Evolutionary conservation across 37 sponge, comb jelly and placozoan species (phyloP).

Genomic region (Ephydatia muelleri): DNA sequence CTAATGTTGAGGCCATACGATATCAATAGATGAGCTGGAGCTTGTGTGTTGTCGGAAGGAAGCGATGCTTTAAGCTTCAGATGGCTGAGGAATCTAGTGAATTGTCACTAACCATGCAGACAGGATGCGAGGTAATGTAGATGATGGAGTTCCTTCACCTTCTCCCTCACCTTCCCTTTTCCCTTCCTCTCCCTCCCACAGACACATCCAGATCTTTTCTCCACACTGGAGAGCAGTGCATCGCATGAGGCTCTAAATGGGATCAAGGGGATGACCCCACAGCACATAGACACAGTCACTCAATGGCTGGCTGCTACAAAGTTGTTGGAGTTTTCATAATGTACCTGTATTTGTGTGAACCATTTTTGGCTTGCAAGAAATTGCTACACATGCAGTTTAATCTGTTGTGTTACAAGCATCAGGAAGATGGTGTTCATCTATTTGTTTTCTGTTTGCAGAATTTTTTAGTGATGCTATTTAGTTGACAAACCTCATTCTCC

Average conservation of each 20-base stretch:
- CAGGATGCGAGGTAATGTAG: not conserved
- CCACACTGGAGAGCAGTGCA: conserved; percentile 36
- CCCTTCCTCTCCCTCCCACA: conserved; percentile 1
- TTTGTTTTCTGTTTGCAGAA: no score
- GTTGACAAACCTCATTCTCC: no score
- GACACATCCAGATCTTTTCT: conserved; percentile 56
- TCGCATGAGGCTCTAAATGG: conserved; percentile 7
- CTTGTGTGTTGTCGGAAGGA: not conserved
- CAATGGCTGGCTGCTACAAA: conserved; percentile 71
- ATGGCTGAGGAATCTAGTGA: not conserved
- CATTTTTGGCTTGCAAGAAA: not conserved
- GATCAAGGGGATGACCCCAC: conserved; percentile 39
- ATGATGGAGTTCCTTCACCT: not conserved
- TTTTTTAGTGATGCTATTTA: no score
- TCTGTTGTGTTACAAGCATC: no score
- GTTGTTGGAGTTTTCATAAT: conserved; percentile 58
- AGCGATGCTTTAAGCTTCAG: not conserved
- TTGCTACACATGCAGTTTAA: no score
- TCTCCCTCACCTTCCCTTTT: no score
- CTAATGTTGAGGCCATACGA: no score
- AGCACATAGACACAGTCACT: conserved; percentile 56
- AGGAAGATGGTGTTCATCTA: no score
- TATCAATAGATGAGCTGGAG: no score
- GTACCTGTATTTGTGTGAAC: not conserved
- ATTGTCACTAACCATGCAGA: not conserved